A percentile compares a stretch with the other conserved stretches of the same genome.
phyloP scores from a whole-genome alignment of 2,797 vertebrate genomes.

The Trachops cirrhosus region DNA sequence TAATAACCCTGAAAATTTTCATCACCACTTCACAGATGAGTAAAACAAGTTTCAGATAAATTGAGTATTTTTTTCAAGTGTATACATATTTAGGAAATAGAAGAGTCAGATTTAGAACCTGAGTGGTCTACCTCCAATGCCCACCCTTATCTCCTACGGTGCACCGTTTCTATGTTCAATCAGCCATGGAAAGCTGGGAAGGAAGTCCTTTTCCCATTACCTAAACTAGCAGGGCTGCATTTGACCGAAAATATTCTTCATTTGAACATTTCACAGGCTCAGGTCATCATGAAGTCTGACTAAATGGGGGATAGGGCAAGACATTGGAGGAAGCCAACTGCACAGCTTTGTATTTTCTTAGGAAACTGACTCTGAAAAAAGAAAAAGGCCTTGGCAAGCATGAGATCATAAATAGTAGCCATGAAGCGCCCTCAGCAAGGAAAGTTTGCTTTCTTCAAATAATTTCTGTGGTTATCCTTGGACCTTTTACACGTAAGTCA shows the following conservation, averaged over 20 bases:
- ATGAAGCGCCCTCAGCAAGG: neutral
- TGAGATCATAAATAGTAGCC: neutral
- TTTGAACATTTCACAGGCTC: neutral
- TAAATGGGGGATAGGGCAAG: neutral
- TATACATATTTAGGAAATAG: neutral
- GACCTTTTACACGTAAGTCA: neutral
- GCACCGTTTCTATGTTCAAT: neutral
- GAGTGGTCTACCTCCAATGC: too few relatives aligned
- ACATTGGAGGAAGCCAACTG: neutral
- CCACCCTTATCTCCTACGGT: neutral
- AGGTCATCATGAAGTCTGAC: neutral
- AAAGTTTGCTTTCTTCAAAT: neutral
- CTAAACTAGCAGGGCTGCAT: neutral
- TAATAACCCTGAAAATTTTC: neutral
- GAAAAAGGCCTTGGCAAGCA: neutral
- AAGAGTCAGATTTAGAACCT: neutral
- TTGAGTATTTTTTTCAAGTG: neutral
- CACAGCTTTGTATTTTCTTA: neutral
- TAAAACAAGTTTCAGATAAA: slow-evolving; percentile 1
- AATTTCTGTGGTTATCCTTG: neutral
- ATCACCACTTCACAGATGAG: neutral
- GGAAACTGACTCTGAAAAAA: neutral
- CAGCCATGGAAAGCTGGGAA: neutral
- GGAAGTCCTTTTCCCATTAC: neutral
- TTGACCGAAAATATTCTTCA: neutral